Base-by-base conservation (phyloP, 1,140 invertebrate species). In the Drosophila setifemur region DNA sequence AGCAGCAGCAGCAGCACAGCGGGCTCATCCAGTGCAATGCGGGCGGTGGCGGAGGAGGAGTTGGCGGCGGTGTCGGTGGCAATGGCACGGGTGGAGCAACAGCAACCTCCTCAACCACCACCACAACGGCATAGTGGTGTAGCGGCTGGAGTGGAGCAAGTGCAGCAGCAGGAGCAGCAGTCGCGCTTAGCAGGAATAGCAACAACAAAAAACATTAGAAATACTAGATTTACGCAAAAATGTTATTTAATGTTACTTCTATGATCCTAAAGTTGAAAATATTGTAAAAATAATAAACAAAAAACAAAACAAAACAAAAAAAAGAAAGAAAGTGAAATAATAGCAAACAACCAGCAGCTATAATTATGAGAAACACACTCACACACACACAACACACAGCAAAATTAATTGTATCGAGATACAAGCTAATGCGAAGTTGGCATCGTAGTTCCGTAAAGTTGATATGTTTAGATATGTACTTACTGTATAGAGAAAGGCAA, bases 191-290 rank as follows among this genome's bases (percentile, higher is more conserved):
- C 66, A 73, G 12, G 60, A 52, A 68, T 33, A 73, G 55, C 43
- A 73, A 72, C 52, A 78, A 81, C 37, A 76, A 76, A 83, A 60
- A 86, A 82, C 76, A 86, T 87, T 87, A 86, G 82, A 87, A 86
- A 76, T 87, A 87, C 53, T 87, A 86, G 82, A 87, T 55, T 86
- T 87, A 87, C 73, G 76, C 73, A 86, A 82, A 87, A 83, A 87
- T 87, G 82, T 86, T 86, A 87, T 86, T 86, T 86, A 86, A 86
- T 86, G 81, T 86, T 86, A 85, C 75, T 81, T 87, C 81, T 85
- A 86, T 86, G 82, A 87, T 86, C 81, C 82, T 87, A 86, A 86
- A 86, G 82, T 86, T 86, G 82, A 86, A 87, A 87, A 87, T 86
- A 87, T 77, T 86, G 82, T 86, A 87, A 82, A 87, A 82, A 86